Conservation (phyloP, 1,140 invertebrate genomes). For the Hycleus cichorii region DNA sequence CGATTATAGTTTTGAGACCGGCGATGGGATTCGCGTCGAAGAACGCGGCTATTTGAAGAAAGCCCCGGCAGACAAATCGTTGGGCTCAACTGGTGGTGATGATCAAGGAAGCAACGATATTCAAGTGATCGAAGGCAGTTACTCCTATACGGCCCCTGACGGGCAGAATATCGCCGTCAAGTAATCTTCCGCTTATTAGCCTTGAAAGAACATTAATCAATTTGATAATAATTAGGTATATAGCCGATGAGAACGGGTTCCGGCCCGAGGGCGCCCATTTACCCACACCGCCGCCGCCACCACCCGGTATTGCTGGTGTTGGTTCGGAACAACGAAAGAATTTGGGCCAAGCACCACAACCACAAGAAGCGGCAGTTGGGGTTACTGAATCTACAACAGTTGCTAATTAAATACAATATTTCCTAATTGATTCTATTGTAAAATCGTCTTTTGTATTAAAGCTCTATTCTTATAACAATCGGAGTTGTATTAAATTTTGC, state of each 20-base stretch:
- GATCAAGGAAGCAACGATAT: constrained; percentile 48
- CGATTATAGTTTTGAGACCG: constrained; percentile 50
- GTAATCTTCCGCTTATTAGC: constrained; percentile 27
- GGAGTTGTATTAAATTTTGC: too few relatives aligned
- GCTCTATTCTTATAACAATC: too few relatives aligned
- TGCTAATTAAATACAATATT: too few relatives aligned
- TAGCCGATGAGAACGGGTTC: constrained; percentile 57
- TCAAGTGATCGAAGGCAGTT: constrained; percentile 54
- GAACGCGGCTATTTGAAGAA: constrained; percentile 54
- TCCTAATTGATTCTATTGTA: too few relatives aligned
- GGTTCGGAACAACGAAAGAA: neutral
- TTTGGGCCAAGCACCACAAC: neutral
- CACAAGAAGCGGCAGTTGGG: neutral
- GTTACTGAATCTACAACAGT: too few relatives aligned
- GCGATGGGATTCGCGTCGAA: constrained; percentile 55
- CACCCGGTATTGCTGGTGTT: constrained; percentile 49
- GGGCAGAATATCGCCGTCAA: constrained; percentile 46
- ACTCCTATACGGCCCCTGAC: constrained; percentile 57
- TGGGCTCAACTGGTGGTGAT: constrained; percentile 43
- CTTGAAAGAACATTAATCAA: neutral
- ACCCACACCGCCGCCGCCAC: constrained; percentile 62
- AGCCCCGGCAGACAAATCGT: constrained; percentile 22
- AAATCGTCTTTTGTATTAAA: too few relatives aligned
- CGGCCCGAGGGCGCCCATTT: constrained; percentile 55
- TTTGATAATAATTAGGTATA: constrained; percentile 27